phyloP scores from a whole-genome alignment of 2,888 invertebrate species.

The Desoria tigrina region DNA sequence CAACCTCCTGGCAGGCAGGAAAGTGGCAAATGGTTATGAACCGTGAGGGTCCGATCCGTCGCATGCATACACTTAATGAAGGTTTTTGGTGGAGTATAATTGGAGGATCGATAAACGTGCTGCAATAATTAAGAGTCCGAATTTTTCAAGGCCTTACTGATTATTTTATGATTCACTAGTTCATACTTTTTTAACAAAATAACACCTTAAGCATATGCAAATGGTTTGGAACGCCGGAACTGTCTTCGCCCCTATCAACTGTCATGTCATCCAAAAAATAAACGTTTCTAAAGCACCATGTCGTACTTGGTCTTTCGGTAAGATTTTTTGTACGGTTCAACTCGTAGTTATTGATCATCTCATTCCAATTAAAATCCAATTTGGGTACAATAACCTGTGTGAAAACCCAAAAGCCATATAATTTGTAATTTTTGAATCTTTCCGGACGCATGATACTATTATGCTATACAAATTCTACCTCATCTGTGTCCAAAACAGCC shows the following conservation, averaged over 20 bases:
- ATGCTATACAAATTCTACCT: slow-evolving; percentile 42
- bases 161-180: no score
- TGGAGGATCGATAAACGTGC: slow-evolving; percentile 55
- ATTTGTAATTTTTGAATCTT: no score
- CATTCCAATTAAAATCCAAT: slow-evolving; percentile 54
- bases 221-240: slow-evolving; percentile 53
- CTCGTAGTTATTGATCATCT: slow-evolving; percentile 14
- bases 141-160: not conserved
- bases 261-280: slow-evolving; percentile 58
- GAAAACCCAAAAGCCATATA: no score
- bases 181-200: no score
- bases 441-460: no score
- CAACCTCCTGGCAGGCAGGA: slow-evolving; percentile 56
- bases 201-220: slow-evolving; percentile 55
- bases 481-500: slow-evolving; percentile 59
- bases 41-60: slow-evolving; percentile 55
- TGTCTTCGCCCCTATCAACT: slow-evolving; percentile 31
- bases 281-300: slow-evolving; percentile 58
- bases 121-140: slow-evolving; percentile 37
- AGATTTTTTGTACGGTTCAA: no score
- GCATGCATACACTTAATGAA: slow-evolving; percentile 58
- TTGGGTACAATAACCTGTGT: slow-evolving; percentile 57
- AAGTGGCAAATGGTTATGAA: slow-evolving; percentile 57
- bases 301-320: no score
- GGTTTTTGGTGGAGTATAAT: slow-evolving; percentile 56